phyloP scores from a whole-genome alignment of 1,140 invertebrate genomes.

The Cyclina sinensis region DNA sequence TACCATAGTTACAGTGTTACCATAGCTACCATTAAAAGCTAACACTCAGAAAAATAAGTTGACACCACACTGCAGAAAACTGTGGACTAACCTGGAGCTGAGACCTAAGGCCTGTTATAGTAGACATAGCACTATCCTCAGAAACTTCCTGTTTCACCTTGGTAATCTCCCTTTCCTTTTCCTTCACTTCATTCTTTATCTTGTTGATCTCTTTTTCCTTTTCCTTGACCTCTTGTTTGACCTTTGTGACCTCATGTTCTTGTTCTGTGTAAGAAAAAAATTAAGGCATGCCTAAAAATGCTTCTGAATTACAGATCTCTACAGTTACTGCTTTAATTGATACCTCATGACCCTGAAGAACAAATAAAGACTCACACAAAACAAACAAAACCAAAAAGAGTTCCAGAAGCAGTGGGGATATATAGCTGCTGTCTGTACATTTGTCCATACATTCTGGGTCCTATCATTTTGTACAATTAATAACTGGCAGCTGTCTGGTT shows the following conservation, averaged over 20 bases:
- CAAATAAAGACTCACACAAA: no score
- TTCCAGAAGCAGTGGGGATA: no score
- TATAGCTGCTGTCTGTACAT: no score
- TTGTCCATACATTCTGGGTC: no score
- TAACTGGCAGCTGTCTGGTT: no score
- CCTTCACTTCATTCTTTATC: constrained; percentile 28
- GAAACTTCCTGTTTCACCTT: constrained; percentile 37
- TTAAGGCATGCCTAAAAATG: not conserved
- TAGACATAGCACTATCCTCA: constrained; percentile 31
- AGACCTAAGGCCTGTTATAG: constrained; percentile 7
- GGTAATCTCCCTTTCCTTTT: constrained; percentile 61
- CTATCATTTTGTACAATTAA: no score
- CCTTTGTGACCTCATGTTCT: constrained; percentile 42
- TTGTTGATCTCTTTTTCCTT: constrained; percentile 33
- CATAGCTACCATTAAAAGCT: not conserved
- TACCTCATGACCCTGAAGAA: no score
- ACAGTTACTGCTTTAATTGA: no score
- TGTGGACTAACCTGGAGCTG: constrained; percentile 14
- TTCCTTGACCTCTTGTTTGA: constrained; percentile 16
- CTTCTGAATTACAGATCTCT: no score
- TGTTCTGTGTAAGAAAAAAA: constrained; percentile 16
- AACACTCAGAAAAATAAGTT: no score
- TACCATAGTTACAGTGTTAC: constrained; percentile 5
- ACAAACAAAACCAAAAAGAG: no score
- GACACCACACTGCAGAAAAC: no score